phyloP scores from a whole-genome alignment of 2,888 invertebrate species.

The Pycnomerus fuliginosus region DNA sequence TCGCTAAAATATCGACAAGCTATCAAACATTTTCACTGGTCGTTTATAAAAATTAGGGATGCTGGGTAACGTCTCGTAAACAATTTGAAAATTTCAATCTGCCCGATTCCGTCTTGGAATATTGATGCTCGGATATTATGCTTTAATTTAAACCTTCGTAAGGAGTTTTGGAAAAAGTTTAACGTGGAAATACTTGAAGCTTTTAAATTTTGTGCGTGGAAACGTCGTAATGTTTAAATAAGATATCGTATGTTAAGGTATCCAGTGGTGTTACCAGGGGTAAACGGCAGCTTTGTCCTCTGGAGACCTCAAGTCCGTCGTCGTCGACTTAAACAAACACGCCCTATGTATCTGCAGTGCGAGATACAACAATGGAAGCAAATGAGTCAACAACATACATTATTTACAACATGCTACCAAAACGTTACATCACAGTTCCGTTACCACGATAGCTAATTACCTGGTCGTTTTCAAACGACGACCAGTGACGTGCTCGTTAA shows the following conservation, averaged over 20 bases:
- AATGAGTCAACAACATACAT: constrained; percentile 25
- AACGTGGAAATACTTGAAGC: too few species aligned
- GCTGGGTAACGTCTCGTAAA: constrained; percentile 10
- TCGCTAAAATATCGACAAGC: constrained; percentile 8
- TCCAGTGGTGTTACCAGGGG: constrained; percentile 15
- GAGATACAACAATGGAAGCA: constrained; percentile 26
- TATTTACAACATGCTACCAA: constrained; percentile 15
- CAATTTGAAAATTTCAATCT: too few species aligned
- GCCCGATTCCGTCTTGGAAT: too few species aligned
- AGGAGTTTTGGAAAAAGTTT: constrained; percentile 7
- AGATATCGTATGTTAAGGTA: constrained; percentile 23
- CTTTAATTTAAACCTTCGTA: constrained; percentile 10
- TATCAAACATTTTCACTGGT: constrained; percentile 4
- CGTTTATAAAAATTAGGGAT: constrained; percentile 13
- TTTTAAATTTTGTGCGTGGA: too few species aligned
- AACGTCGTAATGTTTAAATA: constrained; percentile 22
- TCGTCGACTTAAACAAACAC: constrained; percentile 23
- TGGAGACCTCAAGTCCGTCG: constrained; percentile 17
- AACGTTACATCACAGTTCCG: constrained; percentile 5
- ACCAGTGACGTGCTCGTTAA: constrained; percentile 16
- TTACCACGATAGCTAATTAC: neutral
- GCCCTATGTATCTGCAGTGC: constrained; percentile 22
- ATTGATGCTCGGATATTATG: constrained; percentile 17
- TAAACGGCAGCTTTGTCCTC: constrained; percentile 18
- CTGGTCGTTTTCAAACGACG: neutral